Conservation (phyloP, 2,888 invertebrate species). For the Fragum sueziense region DNA sequence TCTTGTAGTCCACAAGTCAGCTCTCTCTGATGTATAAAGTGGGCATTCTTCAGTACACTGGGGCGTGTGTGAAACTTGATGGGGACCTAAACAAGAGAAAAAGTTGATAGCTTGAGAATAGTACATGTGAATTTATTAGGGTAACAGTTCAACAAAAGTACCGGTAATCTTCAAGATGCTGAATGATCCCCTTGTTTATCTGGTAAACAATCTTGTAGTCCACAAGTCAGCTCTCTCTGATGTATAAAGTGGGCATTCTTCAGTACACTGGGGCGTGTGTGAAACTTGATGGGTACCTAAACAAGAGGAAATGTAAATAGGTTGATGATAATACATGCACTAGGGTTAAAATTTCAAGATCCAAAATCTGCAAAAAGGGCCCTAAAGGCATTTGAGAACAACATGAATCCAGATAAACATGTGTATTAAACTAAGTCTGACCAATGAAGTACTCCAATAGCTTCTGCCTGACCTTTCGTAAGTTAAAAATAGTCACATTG, state of each 20-base stretch:
- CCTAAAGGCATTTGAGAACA: not conserved
- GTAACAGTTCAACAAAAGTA: too few relatives aligned
- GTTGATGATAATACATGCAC: too few relatives aligned
- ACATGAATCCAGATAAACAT: not conserved
- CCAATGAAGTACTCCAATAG: too few relatives aligned
- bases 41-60: slow-evolving; percentile 75
- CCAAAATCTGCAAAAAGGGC: not conserved
- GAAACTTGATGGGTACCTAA: slow-evolving; percentile 72
- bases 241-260: slow-evolving; percentile 71
- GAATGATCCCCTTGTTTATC: slow-evolving; percentile 24
- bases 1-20: slow-evolving; percentile 70
- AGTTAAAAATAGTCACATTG: too few relatives aligned
- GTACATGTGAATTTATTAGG: too few relatives aligned
- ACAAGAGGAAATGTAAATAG: too few relatives aligned
- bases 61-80: slow-evolving; percentile 72
- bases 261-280: slow-evolving; percentile 73
- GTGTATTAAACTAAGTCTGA: not conserved
- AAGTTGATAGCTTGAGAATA: too few relatives aligned
- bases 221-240: slow-evolving; percentile 66
- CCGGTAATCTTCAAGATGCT: not conserved
- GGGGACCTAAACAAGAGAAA: slow-evolving; percentile 63
- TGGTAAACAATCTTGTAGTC: slow-evolving; percentile 71
- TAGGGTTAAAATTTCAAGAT: not conserved
- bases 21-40: slow-evolving; percentile 66
- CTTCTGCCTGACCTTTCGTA: too few relatives aligned